Base-by-base conservation (phyloP, 2,113 vertebrate genomes). In the Capricornis sumatraensis region DNA sequence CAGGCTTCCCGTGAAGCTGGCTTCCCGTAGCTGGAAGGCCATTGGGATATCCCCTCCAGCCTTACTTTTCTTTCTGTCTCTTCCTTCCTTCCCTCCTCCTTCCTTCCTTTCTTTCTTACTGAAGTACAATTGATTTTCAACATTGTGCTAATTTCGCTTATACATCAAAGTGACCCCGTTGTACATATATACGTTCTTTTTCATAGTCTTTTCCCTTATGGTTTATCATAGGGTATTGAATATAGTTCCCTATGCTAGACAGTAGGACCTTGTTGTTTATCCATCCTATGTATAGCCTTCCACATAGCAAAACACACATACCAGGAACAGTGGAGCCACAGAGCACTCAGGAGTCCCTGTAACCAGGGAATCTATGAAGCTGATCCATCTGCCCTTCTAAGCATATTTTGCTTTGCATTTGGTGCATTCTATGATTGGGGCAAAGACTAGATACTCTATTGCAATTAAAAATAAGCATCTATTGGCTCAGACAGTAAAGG, bases 241-340 rank as follows among this genome's bases (percentile, higher is more conserved):
- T 79, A 47, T 79, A 79, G 27, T 30, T 47, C 43, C 27, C 76
- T 47, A 3, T 17, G 43, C 27, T 30, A 47, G 27, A 47, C 43
- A 30, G 43, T 17, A 47, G 27, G 43, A 17, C 43, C 43, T 19
- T 17, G 76, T 28, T 78, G 14, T 76, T 76, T 43, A 47, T 47
- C 14, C 76, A 47, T 79, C 43, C 43, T 47, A 17, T 47, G 11
- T 4, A 3, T 6, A 33, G 15, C 15, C 47, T 67, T 53, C 11
- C 9, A 2, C 11, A 23, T 33, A 45, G 27, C 2, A 58, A 53
- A 64, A 30, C 16, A 2, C n/a, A 28, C 0, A 6, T 15, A 5
- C 15, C 14, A 8, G 45, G 47, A 2, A n/a, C 30, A 16, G 30
- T 3, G 6, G 23, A 30, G 6, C 45, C 5, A 0, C 21, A 6